Base-by-base conservation (phyloP, 2,888 invertebrate genomes). In the Serrognathus titanus region DNA sequence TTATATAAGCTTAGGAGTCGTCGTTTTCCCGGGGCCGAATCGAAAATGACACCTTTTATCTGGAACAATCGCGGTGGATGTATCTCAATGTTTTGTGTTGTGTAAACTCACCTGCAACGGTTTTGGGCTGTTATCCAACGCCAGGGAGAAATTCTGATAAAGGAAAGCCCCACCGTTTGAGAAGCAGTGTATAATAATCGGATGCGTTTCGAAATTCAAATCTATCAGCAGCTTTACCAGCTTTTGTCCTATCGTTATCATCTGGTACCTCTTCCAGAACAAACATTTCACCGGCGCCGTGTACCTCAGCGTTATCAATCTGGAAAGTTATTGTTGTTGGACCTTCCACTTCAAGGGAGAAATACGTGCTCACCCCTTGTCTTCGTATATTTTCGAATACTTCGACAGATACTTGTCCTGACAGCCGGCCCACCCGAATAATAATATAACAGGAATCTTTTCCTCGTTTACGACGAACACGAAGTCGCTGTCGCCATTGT, bases 361-460 rank as follows among this genome's bases (percentile, higher is more conserved):
- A 10, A 11, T 39, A 1, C 12, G 39, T 39, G 39, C 80, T 77
- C 74, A 89, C 90, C 90, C 88, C 68, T 84, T 82, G 57, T 88
- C 84, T 69, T 90, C 87, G 71, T 91, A 91, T 58, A 90, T 86
- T 66, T 86, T 84, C 46, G 89, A 87, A 76, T 91, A 91, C 72
- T 90, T 91, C 65, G 87, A 83, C 52, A 91, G 75, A 74, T 90
- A 86, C 70, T 86, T 85, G 75, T 91, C 90, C 73, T 86, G 82
- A 72, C 90, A 89, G 39, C 90, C 90, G 49, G 89, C 88, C 91
- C 91, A 91, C 37, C 91, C 91, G 59, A 91, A 81, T 60, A 91
- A 76, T 59, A 88, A 75, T 35, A 90, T 85, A 48, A 90, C 83
- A 39, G 90, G 88, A 65, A 85, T 79, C 71, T 84, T 84, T 43